phyloP scores from a whole-genome alignment of 1,140 invertebrate species.

The Melitaea cinxia region DNA sequence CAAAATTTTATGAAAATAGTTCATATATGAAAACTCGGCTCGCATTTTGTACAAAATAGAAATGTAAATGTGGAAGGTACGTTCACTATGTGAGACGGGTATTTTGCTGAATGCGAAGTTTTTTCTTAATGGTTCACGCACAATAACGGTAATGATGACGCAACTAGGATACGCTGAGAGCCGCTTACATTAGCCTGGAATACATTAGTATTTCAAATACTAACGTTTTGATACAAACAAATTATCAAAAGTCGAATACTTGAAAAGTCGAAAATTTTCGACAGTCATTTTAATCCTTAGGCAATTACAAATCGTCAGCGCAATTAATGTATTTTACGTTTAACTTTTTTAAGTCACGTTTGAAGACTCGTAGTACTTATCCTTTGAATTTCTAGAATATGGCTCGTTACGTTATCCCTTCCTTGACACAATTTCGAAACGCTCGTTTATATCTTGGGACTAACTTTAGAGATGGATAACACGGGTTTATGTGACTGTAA shows the following conservation, averaged over 20 bases:
- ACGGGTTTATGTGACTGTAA: neutral
- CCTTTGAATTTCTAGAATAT: conserved; percentile 5
- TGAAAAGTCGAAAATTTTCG: too few species aligned
- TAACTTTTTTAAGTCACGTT: too few species aligned
- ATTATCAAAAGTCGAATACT: too few species aligned
- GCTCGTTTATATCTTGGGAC: neutral
- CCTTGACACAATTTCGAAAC: neutral
- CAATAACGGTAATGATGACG: conserved; percentile 11
- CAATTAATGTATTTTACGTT: too few species aligned
- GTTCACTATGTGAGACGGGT: neutral
- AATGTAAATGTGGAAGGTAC: neutral
- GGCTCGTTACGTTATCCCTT: neutral
- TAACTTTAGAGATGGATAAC: neutral
- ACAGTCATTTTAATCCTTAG: too few species aligned
- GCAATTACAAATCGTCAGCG: too few species aligned
- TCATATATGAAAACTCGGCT: neutral
- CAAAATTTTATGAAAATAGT: neutral
- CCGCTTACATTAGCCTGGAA: neutral
- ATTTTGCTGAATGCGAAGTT: neutral
- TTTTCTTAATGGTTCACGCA: conserved; percentile 2
- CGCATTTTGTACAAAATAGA: neutral
- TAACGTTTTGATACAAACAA: too few species aligned
- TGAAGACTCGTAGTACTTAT: neutral
- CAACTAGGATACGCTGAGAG: conserved; percentile 7
- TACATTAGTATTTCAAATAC: conserved; percentile 5